These are phyloP conservation scores for Myripristis jacobus DNA, from an alignment of 2,797 vertebrate species.

Conservation along the genomic window DNA sequence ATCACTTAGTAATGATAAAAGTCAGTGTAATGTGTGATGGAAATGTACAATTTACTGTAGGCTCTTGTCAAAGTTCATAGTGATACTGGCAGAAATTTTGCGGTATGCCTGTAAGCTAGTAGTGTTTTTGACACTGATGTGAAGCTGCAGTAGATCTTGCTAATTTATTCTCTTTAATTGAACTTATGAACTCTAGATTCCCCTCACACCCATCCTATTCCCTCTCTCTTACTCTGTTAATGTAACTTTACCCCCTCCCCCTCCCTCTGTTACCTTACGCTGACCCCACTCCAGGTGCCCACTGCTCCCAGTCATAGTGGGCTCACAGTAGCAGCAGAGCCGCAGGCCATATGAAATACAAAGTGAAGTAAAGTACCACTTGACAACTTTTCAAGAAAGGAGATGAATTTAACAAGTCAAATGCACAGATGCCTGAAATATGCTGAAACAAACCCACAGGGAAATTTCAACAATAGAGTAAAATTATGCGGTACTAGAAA, in stretches of 20 bases:
- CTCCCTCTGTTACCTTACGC: slow-evolving; percentile 46
- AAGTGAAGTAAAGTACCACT: no score
- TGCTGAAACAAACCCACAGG: background rate
- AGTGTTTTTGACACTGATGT: background rate
- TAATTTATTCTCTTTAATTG: background rate
- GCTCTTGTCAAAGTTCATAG: no score
- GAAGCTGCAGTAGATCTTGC: background rate
- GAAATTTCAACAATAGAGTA: no score
- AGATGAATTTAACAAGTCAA: background rate
- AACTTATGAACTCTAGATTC: slow-evolving; percentile 54
- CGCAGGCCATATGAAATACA: background rate
- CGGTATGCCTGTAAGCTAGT: no score
- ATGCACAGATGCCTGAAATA: background rate
- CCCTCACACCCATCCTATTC: slow-evolving; percentile 29
- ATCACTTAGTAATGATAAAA: background rate
- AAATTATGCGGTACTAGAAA: no score
- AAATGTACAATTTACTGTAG: background rate
- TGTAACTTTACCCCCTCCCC: slow-evolving; percentile 66
- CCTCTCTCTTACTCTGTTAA: slow-evolving; percentile 18
- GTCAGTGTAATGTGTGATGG: background rate
- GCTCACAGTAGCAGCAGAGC: no score
- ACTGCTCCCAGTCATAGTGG: slow-evolving; percentile 19
- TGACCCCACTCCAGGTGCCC: slow-evolving; percentile 42
- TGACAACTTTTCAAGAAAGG: background rate
- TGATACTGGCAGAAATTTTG: no score